Conservation (phyloP, 2,113 vertebrate genomes). For the Phodopus roborovskii region DNA sequence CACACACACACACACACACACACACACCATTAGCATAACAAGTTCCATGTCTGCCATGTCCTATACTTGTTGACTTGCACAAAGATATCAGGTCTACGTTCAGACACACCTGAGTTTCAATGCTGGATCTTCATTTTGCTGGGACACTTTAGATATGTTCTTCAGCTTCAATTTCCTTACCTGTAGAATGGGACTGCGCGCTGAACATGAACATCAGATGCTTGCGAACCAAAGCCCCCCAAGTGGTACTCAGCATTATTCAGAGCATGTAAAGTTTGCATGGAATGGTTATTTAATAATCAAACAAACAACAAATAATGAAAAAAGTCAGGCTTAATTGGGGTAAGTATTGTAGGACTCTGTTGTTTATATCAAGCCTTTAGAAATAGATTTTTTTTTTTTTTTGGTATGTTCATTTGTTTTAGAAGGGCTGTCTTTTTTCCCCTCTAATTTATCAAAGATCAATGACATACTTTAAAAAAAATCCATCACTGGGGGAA, state of each 20-base stretch:
- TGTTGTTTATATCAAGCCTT: constrained; percentile 19
- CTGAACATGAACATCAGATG: neutral
- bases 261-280: neutral
- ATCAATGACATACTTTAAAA: neutral
- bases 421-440: neutral
- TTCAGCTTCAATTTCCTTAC: neutral
- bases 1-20: neutral
- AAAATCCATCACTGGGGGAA: neutral
- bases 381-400: neutral
- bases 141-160: neutral
- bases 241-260: neutral
- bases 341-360: neutral
- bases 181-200: neutral
- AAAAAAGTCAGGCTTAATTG: neutral
- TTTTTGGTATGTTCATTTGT: constrained; percentile 7
- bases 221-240: neutral
- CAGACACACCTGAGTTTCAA: constrained; percentile 1
- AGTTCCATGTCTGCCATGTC: neutral
- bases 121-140: neutral
- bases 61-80: neutral
- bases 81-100: neutral
- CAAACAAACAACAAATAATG: neutral
- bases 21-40: neutral
- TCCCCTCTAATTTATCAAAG: neutral
- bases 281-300: neutral